Percentiles rank a stretch among this genome's conserved stretches.
Evolutionary conservation across 1,140 invertebrate species (phyloP).

Genomic region (Drosophila hydei): DNA sequence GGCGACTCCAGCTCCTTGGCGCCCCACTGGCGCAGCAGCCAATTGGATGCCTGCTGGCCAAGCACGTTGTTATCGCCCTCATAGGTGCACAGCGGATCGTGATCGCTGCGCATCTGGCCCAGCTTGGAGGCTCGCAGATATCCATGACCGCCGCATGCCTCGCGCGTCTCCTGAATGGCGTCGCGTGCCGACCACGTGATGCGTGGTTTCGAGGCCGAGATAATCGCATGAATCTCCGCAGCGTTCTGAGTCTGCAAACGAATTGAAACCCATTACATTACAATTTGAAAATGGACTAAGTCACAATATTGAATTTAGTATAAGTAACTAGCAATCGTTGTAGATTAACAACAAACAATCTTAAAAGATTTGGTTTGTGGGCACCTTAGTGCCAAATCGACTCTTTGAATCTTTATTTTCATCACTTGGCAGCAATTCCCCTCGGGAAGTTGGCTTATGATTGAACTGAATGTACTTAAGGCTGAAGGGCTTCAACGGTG

Average conservation of each 20-base stretch:
- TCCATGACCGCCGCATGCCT: conserved; percentile 92
- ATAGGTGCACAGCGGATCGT: conserved; percentile 97
- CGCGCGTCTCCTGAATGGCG: conserved; percentile 94
- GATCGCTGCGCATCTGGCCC: conserved; percentile 92
- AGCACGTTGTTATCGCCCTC: conserved; percentile 98
- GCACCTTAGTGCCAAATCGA: too few species aligned
- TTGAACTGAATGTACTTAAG: too few species aligned
- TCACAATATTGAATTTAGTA: too few species aligned
- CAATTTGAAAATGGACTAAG: neutral
- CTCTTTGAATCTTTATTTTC: too few species aligned
- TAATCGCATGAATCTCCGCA: conserved; percentile 95
- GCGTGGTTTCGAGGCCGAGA: conserved; percentile 94
- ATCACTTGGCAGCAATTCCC: too few species aligned
- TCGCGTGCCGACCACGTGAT: conserved; percentile 93
- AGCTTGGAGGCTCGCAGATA: conserved; percentile 89
- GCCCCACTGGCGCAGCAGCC: conserved; percentile 89
- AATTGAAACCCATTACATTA: neutral
- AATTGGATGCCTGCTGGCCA: conserved; percentile 97
- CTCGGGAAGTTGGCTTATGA: too few species aligned
- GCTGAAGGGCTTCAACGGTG: too few species aligned
- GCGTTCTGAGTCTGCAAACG: conserved; percentile 87
- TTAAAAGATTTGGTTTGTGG: too few species aligned
- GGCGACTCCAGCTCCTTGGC: conserved; percentile 86
- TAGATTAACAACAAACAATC: too few species aligned
- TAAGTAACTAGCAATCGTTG: too few species aligned